Evolutionary conservation across 1,140 invertebrate species (phyloP).

Genomic region (Galleria mellonella): DNA sequence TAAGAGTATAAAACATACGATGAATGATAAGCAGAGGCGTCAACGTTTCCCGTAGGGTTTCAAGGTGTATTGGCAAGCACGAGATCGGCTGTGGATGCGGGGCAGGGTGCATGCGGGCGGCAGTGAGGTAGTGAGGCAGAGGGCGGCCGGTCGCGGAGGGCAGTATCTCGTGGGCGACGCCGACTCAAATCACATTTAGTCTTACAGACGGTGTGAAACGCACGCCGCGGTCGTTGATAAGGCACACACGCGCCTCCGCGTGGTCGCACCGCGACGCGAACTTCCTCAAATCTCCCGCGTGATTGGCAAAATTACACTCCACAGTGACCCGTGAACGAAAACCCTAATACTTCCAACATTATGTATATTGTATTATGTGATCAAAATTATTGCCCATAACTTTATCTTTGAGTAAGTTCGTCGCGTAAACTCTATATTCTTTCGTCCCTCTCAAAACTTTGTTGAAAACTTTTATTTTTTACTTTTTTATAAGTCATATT

Average conservation of each 20-base stretch:
- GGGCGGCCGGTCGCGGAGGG: slow-evolving; percentile 17
- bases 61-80: not conserved
- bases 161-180: slow-evolving; percentile 34
- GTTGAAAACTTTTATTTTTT: not conserved
- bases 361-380: not conserved
- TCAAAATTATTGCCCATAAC: not conserved
- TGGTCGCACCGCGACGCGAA: not conserved
- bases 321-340: not conserved
- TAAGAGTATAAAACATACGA: too few relatives aligned
- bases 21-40: too few relatives aligned
- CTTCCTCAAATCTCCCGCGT: not conserved
- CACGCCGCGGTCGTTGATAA: slow-evolving; percentile 18
- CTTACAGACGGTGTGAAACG: slow-evolving; percentile 40
- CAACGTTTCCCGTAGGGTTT: too few relatives aligned
- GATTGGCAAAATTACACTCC: not conserved
- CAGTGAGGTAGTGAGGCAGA: slow-evolving; percentile 3
- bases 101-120: slow-evolving; percentile 10
- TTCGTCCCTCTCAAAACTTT: not conserved
- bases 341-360: not conserved
- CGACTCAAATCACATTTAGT: slow-evolving; percentile 55
- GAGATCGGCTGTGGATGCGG: slow-evolving; percentile 10
- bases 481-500: slow-evolving; percentile 9
- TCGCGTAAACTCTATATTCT: too few relatives aligned
- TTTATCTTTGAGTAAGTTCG: not conserved
- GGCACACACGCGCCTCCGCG: slow-evolving; percentile 1